Evolutionary conservation across 2,888 invertebrate species (phyloP).

Genomic region (Pachycephus smyrnensis): DNA sequence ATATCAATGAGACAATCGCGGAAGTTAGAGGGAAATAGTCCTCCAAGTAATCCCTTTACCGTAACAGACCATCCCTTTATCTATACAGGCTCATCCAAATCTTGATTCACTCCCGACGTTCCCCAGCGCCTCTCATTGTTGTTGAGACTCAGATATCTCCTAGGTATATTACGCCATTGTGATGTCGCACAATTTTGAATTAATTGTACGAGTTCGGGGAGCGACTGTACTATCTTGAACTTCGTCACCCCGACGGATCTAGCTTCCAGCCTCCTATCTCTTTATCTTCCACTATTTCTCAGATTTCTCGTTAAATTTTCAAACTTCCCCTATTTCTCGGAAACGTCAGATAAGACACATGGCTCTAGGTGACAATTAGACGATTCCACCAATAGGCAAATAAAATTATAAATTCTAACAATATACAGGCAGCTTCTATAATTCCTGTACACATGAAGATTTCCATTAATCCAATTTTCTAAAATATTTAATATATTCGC

Average conservation of each 20-base stretch:
- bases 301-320: neutral
- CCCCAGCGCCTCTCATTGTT: neutral
- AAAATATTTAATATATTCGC: neutral
- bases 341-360: neutral
- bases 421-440: neutral
- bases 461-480: neutral
- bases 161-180: neutral
- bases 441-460: neutral
- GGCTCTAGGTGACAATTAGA: neutral
- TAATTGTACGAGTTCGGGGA: neutral
- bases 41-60: neutral
- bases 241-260: neutral
- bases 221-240: neutral
- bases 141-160: neutral
- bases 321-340: neutral
- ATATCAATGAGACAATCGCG: constrained; percentile 44
- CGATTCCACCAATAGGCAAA: no score
- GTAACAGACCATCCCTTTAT: neutral
- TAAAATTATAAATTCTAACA: neutral
- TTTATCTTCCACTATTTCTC: neutral
- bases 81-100: neutral
- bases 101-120: neutral
- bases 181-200: neutral
- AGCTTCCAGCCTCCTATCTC: neutral
- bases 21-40: neutral